Evolutionary conservation across 2,797 vertebrate genomes (phyloP).

Genomic region (Myotis vivesi): DNA sequence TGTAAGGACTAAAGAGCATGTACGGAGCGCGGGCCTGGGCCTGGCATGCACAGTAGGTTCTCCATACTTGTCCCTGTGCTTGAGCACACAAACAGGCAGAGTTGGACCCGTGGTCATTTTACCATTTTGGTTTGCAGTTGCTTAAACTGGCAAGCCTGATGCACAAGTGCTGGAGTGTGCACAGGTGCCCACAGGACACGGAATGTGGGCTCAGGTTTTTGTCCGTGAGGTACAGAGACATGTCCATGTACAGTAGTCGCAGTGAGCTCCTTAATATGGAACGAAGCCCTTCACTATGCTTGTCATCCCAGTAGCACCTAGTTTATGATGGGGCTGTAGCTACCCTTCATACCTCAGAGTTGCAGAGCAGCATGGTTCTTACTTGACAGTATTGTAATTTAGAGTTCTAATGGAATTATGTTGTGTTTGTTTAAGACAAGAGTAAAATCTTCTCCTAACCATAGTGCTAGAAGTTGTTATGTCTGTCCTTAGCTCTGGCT

Average conservation of each 20-base stretch:
- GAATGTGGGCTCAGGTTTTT: accelerated
- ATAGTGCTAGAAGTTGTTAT: not conserved
- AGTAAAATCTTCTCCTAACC: not conserved
- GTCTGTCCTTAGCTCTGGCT: no score
- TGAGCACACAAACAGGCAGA: not conserved
- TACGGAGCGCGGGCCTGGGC: not conserved
- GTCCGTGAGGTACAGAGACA: accelerated
- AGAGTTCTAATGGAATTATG: not conserved
- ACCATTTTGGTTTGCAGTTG: not conserved
- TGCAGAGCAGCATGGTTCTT: not conserved
- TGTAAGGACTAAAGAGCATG: accelerated
- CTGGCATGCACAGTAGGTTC: not conserved
- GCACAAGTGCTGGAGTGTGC: not conserved
- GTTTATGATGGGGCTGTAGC: not conserved
- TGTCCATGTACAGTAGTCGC: not conserved
- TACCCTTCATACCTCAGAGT: not conserved
- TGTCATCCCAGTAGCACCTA: accelerated
- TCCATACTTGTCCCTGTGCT: not conserved
- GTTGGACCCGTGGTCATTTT: not conserved
- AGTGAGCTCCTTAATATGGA: accelerated
- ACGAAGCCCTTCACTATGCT: no score
- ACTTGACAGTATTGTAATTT: not conserved
- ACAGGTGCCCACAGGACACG: accelerated
- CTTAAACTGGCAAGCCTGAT: not conserved
- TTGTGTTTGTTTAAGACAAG: not conserved